Percentiles rank a stretch among this genome's conserved stretches.
Evolutionary conservation across 2,888 invertebrate genomes (phyloP).

Genomic region (Notocelia uddmanniana): DNA sequence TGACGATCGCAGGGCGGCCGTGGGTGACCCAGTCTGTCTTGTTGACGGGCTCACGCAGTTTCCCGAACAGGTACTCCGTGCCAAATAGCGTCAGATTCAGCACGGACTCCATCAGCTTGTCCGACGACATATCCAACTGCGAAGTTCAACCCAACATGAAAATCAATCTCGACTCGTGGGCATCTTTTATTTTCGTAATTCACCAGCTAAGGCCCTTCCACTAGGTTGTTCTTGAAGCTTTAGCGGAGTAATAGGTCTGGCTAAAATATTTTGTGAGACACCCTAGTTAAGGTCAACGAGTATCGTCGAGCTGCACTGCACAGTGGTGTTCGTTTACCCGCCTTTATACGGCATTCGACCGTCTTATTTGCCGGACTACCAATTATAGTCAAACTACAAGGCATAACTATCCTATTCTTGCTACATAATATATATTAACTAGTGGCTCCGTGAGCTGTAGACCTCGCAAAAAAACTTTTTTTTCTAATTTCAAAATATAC

Average conservation of each 20-base stretch:
- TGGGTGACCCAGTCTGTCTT: slow-evolving; percentile 95
- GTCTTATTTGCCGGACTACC: no score
- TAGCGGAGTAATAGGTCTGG: background rate
- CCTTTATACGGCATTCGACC: no score
- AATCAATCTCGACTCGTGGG: background rate
- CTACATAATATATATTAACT: no score
- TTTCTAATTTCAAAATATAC: no score
- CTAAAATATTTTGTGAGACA: background rate
- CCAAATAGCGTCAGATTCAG: slow-evolving; percentile 92
- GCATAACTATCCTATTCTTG: no score
- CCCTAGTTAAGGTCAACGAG: no score
- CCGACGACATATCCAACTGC: slow-evolving; percentile 89
- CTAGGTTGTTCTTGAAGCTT: background rate
- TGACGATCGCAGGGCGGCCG: slow-evolving; percentile 93
- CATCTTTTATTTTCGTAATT: background rate
- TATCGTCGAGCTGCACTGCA: no score
- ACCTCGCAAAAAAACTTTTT: no score
- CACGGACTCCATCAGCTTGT: slow-evolving; percentile 91
- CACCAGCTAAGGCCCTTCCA: background rate
- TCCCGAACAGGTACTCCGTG: slow-evolving; percentile 91
- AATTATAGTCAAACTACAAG: no score
- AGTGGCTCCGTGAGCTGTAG: no score
- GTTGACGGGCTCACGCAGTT: slow-evolving; percentile 91
- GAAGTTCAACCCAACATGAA: background rate
- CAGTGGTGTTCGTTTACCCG: no score